Evolutionary conservation across 2,797 vertebrate genomes (phyloP).

Genomic region (Centropyge bicolor): DNA sequence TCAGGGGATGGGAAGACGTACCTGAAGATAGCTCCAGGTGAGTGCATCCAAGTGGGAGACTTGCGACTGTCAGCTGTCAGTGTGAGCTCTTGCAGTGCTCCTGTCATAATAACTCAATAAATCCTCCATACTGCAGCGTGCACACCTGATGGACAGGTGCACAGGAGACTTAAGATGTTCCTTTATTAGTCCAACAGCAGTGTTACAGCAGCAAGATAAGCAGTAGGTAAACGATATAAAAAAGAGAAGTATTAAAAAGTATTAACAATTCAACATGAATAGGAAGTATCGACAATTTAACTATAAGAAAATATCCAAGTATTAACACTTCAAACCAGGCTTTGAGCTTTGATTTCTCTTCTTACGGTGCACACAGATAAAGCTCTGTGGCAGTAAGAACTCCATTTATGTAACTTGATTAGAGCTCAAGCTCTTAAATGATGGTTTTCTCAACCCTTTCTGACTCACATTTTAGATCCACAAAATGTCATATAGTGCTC

Average conservation of each 20-base stretch:
- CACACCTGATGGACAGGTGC: background rate
- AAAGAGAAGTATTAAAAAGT: too few species aligned
- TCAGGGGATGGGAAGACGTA: conserved; percentile 78
- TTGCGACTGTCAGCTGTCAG: background rate
- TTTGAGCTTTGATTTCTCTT: too few species aligned
- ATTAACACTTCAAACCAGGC: too few species aligned
- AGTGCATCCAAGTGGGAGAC: background rate
- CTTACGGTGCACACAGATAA: background rate
- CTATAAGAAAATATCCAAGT: too few species aligned
- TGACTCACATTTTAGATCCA: background rate
- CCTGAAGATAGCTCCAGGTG: conserved; percentile 82
- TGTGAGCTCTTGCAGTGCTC: background rate
- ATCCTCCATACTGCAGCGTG: background rate
- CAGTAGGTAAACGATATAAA: too few species aligned
- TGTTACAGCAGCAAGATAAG: too few species aligned
- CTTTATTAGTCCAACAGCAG: too few species aligned
- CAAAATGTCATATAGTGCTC: background rate
- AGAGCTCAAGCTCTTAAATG: background rate
- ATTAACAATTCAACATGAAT: too few species aligned
- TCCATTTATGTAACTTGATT: background rate
- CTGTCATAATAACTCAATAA: background rate
- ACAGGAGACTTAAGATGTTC: background rate
- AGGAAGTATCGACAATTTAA: too few species aligned
- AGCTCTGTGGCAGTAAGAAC: background rate
- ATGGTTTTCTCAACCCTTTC: background rate